Percentiles rank a stretch among this genome's conserved stretches.
These are phyloP conservation scores for Turnix velox DNA, from an alignment of 2,113 vertebrate genomes.

Conservation along the genomic window DNA sequence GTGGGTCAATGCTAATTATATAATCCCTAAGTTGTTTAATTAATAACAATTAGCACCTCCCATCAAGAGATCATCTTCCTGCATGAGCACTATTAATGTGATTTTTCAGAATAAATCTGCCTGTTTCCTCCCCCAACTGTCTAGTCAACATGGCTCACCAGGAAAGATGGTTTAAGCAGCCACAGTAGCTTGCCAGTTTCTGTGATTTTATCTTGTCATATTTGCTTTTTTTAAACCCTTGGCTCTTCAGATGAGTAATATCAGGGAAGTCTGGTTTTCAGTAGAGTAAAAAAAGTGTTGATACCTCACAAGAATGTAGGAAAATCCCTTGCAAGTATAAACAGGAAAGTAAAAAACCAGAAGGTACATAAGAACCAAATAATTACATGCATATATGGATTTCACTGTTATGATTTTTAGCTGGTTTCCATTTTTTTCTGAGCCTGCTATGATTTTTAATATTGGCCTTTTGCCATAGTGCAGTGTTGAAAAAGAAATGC, in stretches of 20 bases:
- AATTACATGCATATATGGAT: neutral
- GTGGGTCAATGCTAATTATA: conserved; percentile 57
- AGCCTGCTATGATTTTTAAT: neutral
- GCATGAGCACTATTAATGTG: neutral
- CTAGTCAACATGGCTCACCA: neutral
- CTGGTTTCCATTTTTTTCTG: neutral
- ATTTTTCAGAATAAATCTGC: conserved; percentile 21
- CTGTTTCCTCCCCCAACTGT: neutral
- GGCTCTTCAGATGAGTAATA: neutral
- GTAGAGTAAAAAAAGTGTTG: neutral
- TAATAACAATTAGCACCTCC: conserved; percentile 60
- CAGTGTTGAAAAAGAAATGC: neutral
- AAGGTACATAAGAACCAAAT: neutral
- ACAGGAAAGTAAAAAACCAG: neutral
- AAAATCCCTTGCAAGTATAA: neutral
- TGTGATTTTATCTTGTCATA: neutral
- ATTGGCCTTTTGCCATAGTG: neutral
- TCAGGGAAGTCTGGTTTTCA: neutral
- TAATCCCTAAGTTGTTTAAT: conserved; percentile 48
- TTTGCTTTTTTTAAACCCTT: neutral
- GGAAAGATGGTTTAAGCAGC: neutral
- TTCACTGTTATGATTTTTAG: neutral
- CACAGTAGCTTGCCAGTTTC: neutral
- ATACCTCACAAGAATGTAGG: neutral
- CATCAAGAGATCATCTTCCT: conserved; percentile 26